Conservation (phyloP, 2,888 invertebrate genomes). For the Hedya salicella region DNA sequence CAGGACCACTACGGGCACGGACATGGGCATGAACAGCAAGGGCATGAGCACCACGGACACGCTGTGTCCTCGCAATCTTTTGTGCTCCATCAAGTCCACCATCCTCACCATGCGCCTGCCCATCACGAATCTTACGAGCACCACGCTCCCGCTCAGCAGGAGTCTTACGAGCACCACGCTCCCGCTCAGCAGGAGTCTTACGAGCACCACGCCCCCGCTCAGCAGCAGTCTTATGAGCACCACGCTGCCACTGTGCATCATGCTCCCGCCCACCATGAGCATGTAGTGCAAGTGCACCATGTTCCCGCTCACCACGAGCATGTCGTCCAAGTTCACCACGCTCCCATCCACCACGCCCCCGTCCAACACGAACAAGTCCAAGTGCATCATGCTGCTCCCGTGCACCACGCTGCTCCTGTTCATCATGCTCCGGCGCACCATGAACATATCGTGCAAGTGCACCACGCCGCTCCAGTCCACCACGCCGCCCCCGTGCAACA, state of each 20-base stretch:
- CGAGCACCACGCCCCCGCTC: slow-evolving; percentile 25
- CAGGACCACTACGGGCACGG: slow-evolving; percentile 55
- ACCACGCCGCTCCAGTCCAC: slow-evolving; percentile 43
- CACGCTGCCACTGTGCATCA: neutral
- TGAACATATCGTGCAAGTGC: slow-evolving; percentile 23
- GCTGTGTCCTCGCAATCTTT: slow-evolving; percentile 58
- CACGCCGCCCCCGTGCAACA: slow-evolving; percentile 43
- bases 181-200: slow-evolving; percentile 13
- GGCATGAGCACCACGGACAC: slow-evolving; percentile 46
- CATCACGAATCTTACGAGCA: slow-evolving; percentile 15
- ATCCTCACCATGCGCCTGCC: slow-evolving; percentile 39
- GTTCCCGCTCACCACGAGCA: slow-evolving; percentile 41
- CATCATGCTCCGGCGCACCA: slow-evolving; percentile 27
- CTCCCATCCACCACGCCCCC: slow-evolving; percentile 46
- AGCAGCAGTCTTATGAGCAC: slow-evolving; percentile 5
- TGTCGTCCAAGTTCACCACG: slow-evolving; percentile 21
- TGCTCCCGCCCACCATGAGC: slow-evolving; percentile 26
- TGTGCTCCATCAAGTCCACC: slow-evolving; percentile 50
- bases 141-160: neutral
- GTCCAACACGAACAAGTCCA: slow-evolving; percentile 42
- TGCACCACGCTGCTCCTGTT: slow-evolving; percentile 36
- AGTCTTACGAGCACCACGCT: slow-evolving; percentile 23
- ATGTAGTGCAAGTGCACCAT: slow-evolving; percentile 13
- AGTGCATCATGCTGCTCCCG: slow-evolving; percentile 36
- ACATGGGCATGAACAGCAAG: slow-evolving; percentile 39